Base-by-base conservation (phyloP, 2,797 vertebrate genomes). In the Silurus lanzhouensis region DNA sequence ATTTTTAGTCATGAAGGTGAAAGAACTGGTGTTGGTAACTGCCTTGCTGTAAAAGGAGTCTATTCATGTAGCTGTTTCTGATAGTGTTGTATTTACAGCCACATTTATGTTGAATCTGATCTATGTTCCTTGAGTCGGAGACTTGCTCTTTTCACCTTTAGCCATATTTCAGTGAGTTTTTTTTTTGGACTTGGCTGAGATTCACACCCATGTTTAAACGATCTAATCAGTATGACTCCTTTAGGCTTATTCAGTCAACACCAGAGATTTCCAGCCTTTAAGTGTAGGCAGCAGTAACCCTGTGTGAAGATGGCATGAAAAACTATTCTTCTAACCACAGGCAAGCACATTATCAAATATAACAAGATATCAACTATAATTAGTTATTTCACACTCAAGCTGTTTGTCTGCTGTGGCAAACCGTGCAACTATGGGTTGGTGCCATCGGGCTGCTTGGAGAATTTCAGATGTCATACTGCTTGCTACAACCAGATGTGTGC, bases 321-420 rank as follows among this genome's bases (percentile, higher is more conserved):
- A 57, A 19, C 1, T 48, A 57, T 27, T 38, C 2, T 19, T 76
- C 14, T 57, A 58, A 19, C 17, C 74, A 58, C 52, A 76, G 25
- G 8, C 52, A 10, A 19, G 25, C 17, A 77, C 27, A 60, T 31
- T 61, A 60, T 44, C 19, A 60, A 46, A 64, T 15, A 46, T 17
- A 77, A 15, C 12, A 77, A 58, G 74, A 25, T 74, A 55, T 10
- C 12, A 55, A 55, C 2, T 2, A 25, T 74, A 55, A 74, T 74
- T 52, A 74, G 71, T 55, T 25, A 75, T 75, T 75, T 75, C 25
- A 75, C n/a, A 27, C n/a, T 31, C 74, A 58, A 27, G 74, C 22
- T 25, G 71, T 74, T 74, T 74, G 48, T 38, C 55, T 77, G 75
- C 15, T 57, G 31, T 76, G 55, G 74, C 55, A 77, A 58, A 64